Evolutionary conservation across 2,113 vertebrate species (phyloP).

Genomic region (Pseudorasbora parva): DNA sequence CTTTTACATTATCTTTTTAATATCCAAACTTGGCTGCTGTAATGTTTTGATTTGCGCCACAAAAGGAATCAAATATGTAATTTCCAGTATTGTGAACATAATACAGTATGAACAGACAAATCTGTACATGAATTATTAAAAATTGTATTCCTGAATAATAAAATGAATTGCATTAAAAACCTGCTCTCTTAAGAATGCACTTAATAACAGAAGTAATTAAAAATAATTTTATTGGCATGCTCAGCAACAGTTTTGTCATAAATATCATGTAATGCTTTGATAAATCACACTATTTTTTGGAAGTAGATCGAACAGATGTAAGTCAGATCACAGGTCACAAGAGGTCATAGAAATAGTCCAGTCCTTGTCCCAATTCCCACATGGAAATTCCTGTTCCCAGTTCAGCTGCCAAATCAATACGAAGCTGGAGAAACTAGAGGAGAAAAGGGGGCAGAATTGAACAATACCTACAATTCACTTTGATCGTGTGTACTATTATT

Average conservation of each 20-base stretch:
- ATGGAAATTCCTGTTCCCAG: conserved; percentile 92
- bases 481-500: background rate
- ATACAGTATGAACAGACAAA: background rate
- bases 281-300: conserved; percentile 25
- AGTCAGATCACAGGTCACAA: conserved; percentile 73
- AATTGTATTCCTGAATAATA: conserved; percentile 2
- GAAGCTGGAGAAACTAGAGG: conserved; percentile 85
- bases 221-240: conserved; percentile 56
- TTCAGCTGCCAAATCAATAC: conserved; percentile 87
- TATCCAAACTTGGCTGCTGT: background rate
- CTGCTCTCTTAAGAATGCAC: background rate
- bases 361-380: conserved; percentile 98
- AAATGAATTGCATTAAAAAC: background rate
- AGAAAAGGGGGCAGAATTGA: conserved; percentile 45
- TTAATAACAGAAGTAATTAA: conserved; percentile 11
- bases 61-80: background rate
- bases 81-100: background rate
- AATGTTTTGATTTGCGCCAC: background rate
- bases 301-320: background rate
- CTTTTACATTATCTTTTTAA: conserved; percentile 28
- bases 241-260: conserved; percentile 12
- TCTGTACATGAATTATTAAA: background rate
- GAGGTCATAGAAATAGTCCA: conserved; percentile 98
- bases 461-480: background rate
- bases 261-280: conserved; percentile 31